phyloP scores from a whole-genome alignment of 2,113 vertebrate species.

The Abramis brama region DNA sequence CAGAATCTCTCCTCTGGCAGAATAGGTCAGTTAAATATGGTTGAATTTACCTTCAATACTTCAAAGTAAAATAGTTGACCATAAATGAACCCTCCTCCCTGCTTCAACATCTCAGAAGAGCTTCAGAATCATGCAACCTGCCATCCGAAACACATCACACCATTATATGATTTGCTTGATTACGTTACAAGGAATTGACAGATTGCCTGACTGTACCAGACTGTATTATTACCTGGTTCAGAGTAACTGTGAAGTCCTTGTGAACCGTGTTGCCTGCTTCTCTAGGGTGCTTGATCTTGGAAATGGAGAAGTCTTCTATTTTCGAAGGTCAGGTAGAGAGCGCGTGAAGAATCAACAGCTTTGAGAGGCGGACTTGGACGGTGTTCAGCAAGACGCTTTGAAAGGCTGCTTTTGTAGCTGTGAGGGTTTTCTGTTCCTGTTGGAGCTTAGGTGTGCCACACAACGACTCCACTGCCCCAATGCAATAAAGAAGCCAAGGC shows the following conservation, averaged over 20 bases:
- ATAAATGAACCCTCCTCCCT: background rate
- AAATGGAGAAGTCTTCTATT: conserved; percentile 46
- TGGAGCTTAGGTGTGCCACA: conserved; percentile 66
- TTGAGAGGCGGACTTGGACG: conserved; percentile 41
- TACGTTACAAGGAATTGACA: background rate
- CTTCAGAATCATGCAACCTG: background rate
- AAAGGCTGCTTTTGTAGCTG: conserved; percentile 73
- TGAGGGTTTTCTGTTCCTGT: conserved; percentile 65
- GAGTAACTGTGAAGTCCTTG: conserved; percentile 32
- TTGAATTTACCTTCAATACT: background rate
- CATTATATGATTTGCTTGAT: conserved; percentile 1
- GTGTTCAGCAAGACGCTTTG: conserved; percentile 51
- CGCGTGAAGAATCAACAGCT: conserved; percentile 46
- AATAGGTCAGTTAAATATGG: background rate
- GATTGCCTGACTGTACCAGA: conserved; percentile 7
- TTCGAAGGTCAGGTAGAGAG: conserved; percentile 47
- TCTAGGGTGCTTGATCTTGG: conserved; percentile 42
- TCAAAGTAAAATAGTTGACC: background rate
- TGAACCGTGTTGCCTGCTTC: background rate
- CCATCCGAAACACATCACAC: background rate
- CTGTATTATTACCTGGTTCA: conserved; percentile 12
- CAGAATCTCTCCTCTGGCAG: background rate
- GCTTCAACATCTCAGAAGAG: background rate
- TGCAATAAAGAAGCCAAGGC: conserved; percentile 28
- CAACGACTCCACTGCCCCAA: conserved; percentile 13